Base-by-base conservation (phyloP, 2,113 vertebrate species). In the Elanus axillaris region DNA sequence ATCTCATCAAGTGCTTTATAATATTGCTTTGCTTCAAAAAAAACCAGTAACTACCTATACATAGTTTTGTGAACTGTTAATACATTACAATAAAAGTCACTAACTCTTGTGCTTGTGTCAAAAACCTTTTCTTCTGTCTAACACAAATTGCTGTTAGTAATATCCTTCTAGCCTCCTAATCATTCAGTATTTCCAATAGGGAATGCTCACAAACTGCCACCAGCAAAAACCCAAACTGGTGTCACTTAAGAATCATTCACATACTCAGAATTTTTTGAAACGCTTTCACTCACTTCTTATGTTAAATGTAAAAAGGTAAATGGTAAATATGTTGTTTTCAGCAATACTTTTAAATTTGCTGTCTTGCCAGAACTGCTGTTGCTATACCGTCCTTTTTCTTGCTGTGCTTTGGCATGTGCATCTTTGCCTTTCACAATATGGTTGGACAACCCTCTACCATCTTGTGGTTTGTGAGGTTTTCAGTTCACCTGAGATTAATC, bases 241-340 rank as follows among this genome's bases (percentile, higher is more conserved):
- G n/a, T 36, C 48, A 48, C 15, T 3, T 6, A 42, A 0, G 6
- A 10, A 38, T 31, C 79, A 43, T 36, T 34, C 53, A 52, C 0
- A 0, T 12, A 52, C 10, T 43, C 16, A 34, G 34, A 88, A 27
- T 34, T n/a, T 43, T 85, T 20, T 22, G 0, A 64, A 84, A 93
- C 1, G 3, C 59, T 83, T 64, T 74, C 17, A 11, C 22, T 79
- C 21, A 20, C 42, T 72, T 72, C 55, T 69, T 59, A 25, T 4
- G 11, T 58, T 72, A 88, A 58, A 76, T 16, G 18, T 32, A 71
- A 45, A 78, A 50, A 74, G 26, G 42, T 40, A 62, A 43, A 42
- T 7, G 40, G 27, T 23, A 56, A 71, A 81, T 75, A 36, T 18
- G 8, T 1, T 62, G 13, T 15, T 77, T 83, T 47, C 50, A 62